Conservation (phyloP, 1,140 invertebrate genomes). For the Acromyrmex echinatior region DNA sequence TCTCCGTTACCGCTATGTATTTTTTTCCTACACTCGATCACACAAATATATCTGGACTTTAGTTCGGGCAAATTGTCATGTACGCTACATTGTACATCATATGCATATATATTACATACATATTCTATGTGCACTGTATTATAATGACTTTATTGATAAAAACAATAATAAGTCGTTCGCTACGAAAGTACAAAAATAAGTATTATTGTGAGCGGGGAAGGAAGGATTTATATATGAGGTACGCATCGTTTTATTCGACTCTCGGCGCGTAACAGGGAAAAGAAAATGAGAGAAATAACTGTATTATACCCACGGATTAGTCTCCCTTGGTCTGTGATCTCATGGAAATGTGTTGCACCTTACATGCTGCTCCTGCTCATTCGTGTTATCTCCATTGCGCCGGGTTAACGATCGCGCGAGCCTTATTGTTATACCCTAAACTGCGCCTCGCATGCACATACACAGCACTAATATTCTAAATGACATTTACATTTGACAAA, state of each 20-base stretch:
- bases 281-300: constrained; percentile 1
- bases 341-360: constrained; percentile 30
- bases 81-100: constrained; percentile 49
- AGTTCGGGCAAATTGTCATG: constrained; percentile 63
- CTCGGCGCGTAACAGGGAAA: not conserved
- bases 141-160: constrained; percentile 24
- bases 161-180: constrained; percentile 42
- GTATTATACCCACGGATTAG: constrained; percentile 62
- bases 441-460: constrained; percentile 62
- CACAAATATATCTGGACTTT: constrained; percentile 78
- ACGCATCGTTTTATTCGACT: constrained; percentile 24
- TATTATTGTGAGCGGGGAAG: constrained; percentile 21
- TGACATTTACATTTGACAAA: constrained; percentile 10
- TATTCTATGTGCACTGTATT: constrained; percentile 44
- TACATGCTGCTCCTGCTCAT: constrained; percentile 56
- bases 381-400: constrained; percentile 38
- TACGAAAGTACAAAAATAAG: constrained; percentile 66
- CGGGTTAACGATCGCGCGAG: constrained; percentile 31
- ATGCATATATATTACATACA: constrained; percentile 41
- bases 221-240: constrained; percentile 19
- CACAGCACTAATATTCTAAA: constrained; percentile 32
- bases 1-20: constrained; percentile 78
- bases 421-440: not conserved
- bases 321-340: constrained; percentile 48
- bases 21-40: constrained; percentile 81